Conservation (phyloP, 2,888 invertebrate genomes). For the Chrysodeixis includens region DNA sequence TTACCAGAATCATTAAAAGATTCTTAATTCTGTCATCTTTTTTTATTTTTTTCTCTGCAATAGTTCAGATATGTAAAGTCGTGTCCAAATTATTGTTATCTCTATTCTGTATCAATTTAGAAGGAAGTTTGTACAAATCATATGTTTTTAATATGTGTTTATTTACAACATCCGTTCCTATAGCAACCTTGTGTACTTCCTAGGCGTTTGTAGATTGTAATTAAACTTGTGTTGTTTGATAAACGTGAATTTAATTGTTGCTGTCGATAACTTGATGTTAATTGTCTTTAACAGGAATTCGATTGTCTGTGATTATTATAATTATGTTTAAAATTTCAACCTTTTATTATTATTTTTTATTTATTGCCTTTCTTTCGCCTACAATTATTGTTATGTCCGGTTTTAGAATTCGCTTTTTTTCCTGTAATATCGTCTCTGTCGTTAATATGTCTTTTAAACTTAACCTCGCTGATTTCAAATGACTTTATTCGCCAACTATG, state of each 20-base stretch:
- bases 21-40: too few species aligned
- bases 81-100: not conserved
- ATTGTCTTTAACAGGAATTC: constrained; percentile 6
- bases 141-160: constrained; percentile 33
- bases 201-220: constrained; percentile 31
- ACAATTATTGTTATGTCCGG: not conserved
- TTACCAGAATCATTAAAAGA: too few species aligned
- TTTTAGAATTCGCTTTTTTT: not conserved
- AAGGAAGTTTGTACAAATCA: constrained; percentile 49
- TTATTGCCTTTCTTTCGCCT: not conserved
- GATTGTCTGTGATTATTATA: not conserved
- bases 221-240: constrained; percentile 21
- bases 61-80: not conserved
- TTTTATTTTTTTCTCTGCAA: too few species aligned
- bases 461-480: too few species aligned
- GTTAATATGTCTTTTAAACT: not conserved
- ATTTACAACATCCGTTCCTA: constrained; percentile 47
- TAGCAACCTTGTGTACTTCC: constrained; percentile 56
- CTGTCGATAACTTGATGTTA: not conserved
- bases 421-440: too few species aligned
- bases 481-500: too few species aligned
- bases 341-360: not conserved
- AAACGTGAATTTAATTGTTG: not conserved
- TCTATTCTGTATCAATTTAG: constrained; percentile 16
- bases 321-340: not conserved